A percentile compares a stretch with the other conserved stretches of the same genome.
Evolutionary conservation across 2,888 invertebrate genomes (phyloP).

Genomic region (Diplazon laetatorius): DNA sequence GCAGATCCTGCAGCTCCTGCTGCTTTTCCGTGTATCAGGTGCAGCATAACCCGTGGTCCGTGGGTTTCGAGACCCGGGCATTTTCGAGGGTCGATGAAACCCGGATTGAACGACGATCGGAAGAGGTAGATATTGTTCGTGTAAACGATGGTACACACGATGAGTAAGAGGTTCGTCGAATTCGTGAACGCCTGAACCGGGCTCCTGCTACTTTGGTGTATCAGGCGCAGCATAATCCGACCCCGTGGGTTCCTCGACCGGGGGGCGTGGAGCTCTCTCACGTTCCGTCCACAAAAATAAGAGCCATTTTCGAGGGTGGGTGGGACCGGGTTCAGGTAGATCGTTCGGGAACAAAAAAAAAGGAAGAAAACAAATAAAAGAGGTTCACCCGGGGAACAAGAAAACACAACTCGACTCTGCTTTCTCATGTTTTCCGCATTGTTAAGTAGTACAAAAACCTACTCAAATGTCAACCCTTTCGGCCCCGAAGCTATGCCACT

Average conservation of each 20-base stretch:
- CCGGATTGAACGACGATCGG: no score
- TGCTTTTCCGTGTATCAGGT: no score
- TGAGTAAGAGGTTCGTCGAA: no score
- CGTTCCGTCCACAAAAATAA: no score
- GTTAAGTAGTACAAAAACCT: conserved; percentile 74
- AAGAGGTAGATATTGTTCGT: no score
- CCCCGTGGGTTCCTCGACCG: not conserved
- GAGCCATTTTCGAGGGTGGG: conserved; percentile 56
- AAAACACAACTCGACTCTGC: conserved; percentile 56
- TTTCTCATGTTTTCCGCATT: conserved; percentile 70
- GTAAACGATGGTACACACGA: no score
- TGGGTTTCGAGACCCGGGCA: no score
- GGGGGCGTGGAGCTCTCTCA: conserved; percentile 29
- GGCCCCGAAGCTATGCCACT: conserved; percentile 11
- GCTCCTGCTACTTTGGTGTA: conserved; percentile 32
- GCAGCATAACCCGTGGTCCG: no score
- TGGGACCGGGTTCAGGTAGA: conserved; percentile 13
- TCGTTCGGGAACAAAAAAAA: not conserved
- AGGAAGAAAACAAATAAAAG: not conserved
- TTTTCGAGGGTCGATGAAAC: no score
- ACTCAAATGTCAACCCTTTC: conserved; percentile 74
- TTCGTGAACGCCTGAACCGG: no score
- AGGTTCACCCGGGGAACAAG: not conserved
- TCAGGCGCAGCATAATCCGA: conserved; percentile 36
- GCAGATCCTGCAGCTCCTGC: not conserved